A percentile compares a stretch with the other conserved stretches of the same genome.
These are phyloP conservation scores for Tyria jacobaeae DNA, from an alignment of 2,888 invertebrate genomes.

Conservation along the genomic window DNA sequence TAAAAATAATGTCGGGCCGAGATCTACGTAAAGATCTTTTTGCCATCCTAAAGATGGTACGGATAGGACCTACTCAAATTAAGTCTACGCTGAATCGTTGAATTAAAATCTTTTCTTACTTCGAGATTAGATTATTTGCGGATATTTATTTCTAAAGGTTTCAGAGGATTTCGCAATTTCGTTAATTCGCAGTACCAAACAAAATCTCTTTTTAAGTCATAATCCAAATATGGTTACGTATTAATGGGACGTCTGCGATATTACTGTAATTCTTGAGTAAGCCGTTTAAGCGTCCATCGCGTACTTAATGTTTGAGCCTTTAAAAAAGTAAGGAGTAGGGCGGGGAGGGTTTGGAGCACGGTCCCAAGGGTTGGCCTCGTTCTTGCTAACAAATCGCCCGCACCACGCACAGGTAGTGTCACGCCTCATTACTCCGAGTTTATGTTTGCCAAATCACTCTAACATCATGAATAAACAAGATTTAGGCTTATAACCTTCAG, in stretches of 20 bases:
- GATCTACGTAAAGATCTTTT: conserved; percentile 38
- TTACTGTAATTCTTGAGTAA: conserved; percentile 73
- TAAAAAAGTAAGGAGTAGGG: conserved; percentile 54
- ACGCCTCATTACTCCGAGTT: conserved; percentile 76
- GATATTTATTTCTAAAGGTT: conserved; percentile 39
- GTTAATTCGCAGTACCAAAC: conserved; percentile 48
- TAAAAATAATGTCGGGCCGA: conserved; percentile 33
- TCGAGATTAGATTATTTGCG: conserved; percentile 33
- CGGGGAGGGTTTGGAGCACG: conserved; percentile 39
- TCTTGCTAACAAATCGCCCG: conserved; percentile 70
- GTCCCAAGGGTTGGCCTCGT: conserved; percentile 62
- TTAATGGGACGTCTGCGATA: conserved; percentile 62
- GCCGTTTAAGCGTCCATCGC: conserved; percentile 75
- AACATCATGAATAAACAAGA: conserved; percentile 71
- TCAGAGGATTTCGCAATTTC: conserved; percentile 43
- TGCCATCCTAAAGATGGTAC: conserved; percentile 36
- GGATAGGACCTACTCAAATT: conserved; percentile 48
- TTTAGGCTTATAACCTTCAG: conserved; percentile 55
- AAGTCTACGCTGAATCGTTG: conserved; percentile 40
- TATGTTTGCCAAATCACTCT: conserved; percentile 75
- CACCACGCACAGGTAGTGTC: conserved; percentile 75
- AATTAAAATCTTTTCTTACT: conserved; percentile 46
- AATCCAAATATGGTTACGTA: conserved; percentile 62
- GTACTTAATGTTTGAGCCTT: conserved; percentile 71
- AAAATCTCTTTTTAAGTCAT: conserved; percentile 62